Conservation (phyloP, 2,113 vertebrate species). For the Rynchops niger region DNA sequence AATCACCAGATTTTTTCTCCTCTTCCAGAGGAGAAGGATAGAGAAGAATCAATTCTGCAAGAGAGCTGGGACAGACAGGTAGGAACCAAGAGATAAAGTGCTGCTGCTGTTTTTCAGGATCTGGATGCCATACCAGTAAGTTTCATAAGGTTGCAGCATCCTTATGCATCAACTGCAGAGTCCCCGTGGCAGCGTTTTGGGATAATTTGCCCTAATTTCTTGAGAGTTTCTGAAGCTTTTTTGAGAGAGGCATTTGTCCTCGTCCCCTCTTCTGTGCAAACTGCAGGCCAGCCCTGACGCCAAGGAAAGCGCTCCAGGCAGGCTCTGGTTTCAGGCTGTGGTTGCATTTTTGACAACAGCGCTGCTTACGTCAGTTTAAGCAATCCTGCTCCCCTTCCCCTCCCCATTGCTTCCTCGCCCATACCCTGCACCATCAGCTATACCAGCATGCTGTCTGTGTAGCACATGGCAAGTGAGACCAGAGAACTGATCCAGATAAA, state of each 20-base stretch:
- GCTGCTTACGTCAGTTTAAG: neutral
- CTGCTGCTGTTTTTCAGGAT: neutral
- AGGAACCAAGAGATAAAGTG: neutral
- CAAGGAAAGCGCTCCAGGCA: neutral
- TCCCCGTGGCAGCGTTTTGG: neutral
- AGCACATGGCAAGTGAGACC: neutral
- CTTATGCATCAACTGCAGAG: neutral
- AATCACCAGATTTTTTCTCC: neutral
- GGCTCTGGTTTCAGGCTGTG: neutral
- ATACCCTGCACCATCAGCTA: neutral
- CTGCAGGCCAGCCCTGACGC: neutral
- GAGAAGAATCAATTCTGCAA: neutral
- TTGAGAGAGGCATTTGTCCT: neutral
- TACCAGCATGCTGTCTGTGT: neutral
- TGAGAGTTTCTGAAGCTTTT: neutral
- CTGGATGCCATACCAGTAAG: neutral
- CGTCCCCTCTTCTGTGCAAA: neutral
- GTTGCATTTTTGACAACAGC: neutral
- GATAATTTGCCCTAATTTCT: neutral
- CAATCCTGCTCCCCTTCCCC: neutral
- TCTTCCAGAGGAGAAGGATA: neutral
- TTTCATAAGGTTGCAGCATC: neutral
- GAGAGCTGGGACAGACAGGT: neutral
- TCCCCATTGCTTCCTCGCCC: neutral
- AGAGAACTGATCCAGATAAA: slow-evolving; percentile 1